Conservation (phyloP, 2,797 vertebrate genomes). For the Cynodonichthys magdalenae region DNA sequence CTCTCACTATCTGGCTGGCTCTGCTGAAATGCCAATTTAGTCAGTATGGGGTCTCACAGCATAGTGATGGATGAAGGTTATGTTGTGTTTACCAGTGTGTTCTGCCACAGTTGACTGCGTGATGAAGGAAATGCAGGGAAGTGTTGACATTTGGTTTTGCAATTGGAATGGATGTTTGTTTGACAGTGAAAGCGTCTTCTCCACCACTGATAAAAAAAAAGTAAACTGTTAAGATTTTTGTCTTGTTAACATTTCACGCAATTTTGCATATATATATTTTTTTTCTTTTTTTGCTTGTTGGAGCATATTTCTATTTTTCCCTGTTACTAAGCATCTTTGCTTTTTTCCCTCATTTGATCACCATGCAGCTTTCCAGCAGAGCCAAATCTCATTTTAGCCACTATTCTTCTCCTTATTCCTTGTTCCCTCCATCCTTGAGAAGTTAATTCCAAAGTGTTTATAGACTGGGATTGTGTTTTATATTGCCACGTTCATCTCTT, state of each 20-base stretch:
- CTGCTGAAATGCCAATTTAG: slow-evolving; percentile 62
- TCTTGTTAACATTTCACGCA: slow-evolving; percentile 8
- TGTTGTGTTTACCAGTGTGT: slow-evolving; percentile 55
- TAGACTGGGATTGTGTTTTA: slow-evolving; percentile 53
- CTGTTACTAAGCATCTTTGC: slow-evolving; percentile 10
- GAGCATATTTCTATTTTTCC: slow-evolving; percentile 1
- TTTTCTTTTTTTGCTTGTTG: not conserved
- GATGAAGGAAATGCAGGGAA: slow-evolving; percentile 62
- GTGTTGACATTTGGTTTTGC: slow-evolving; percentile 68
- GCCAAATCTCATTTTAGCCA: slow-evolving; percentile 41
- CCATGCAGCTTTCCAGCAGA: slow-evolving; percentile 27
- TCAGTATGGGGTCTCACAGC: slow-evolving; percentile 39
- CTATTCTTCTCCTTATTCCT: slow-evolving; percentile 18
- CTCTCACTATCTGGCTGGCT: slow-evolving; percentile 42
- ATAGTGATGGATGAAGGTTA: slow-evolving; percentile 52
- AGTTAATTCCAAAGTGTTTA: slow-evolving; percentile 75
- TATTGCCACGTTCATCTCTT: slow-evolving; percentile 59
- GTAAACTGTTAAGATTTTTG: slow-evolving; percentile 20
- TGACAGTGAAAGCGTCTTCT: slow-evolving; percentile 33
- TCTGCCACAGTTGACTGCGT: slow-evolving; percentile 47
- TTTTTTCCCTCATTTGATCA: slow-evolving; percentile 13
- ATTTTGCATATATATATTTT: slow-evolving; percentile 1
- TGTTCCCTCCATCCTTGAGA: slow-evolving; percentile 33
- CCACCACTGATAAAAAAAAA: slow-evolving; percentile 44
- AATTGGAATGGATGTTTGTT: slow-evolving; percentile 53